These are phyloP conservation scores for Apostichopus parvimensis DNA, from an alignment of 35 echinoderm and acorn worm species.

Conservation along the genomic window DNA sequence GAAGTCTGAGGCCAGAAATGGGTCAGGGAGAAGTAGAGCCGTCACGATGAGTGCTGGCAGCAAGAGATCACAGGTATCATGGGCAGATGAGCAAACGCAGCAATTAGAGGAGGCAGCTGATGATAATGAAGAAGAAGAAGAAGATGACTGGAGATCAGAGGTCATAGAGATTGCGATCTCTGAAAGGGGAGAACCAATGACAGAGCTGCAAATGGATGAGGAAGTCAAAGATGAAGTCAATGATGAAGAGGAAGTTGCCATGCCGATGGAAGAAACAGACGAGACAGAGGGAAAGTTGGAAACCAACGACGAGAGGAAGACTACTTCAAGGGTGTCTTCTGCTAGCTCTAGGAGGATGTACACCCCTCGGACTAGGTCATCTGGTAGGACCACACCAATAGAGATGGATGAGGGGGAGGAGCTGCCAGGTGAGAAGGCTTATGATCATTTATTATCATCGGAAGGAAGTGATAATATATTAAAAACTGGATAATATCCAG, in stretches of 20 bases:
- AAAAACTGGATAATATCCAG: too few species aligned
- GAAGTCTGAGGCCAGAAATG: background rate
- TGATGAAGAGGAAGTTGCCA: background rate
- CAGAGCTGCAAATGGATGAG: background rate
- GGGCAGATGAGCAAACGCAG: background rate
- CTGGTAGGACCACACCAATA: constrained; percentile 39
- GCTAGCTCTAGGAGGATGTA: constrained; percentile 27
- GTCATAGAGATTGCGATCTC: constrained; percentile 2
- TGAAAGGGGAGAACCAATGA: constrained; percentile 5
- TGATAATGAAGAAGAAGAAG: background rate
- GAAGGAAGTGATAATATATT: too few species aligned
- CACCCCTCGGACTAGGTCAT: constrained; percentile 35
- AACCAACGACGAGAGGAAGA: background rate
- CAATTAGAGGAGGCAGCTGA: background rate
- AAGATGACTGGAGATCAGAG: constrained; percentile 33
- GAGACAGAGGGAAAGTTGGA: background rate
- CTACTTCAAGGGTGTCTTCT: constrained; percentile 3
- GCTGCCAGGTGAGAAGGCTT: background rate
- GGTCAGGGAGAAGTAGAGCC: background rate
- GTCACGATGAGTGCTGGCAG: constrained; percentile 1
- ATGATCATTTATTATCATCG: background rate
- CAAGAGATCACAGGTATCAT: constrained; percentile 20
- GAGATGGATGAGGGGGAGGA: background rate
- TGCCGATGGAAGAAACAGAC: background rate
- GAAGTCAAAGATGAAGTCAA: background rate